Base-by-base conservation (phyloP, 2,113 vertebrate species). In the Heterotilapia buettikoferi region DNA sequence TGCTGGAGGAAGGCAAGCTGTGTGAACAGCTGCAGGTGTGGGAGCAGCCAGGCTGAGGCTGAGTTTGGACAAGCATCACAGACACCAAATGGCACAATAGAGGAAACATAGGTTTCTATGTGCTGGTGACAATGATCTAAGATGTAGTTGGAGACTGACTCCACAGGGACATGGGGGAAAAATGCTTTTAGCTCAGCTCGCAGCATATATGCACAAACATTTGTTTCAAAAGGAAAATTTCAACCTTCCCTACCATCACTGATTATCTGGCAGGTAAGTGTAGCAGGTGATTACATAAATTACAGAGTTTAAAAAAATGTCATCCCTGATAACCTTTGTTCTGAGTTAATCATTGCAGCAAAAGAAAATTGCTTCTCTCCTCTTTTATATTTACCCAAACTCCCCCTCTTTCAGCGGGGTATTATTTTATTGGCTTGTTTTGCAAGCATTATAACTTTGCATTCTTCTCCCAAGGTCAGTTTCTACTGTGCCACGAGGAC, bases 401-500 rank as follows among this genome's bases (percentile, higher is more conserved):
- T 94, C 92, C 86, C 89, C 93, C 90, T 68, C 95, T 96, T 96
- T 96, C 92, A 89, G 91, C n/a, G 52, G 83, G 86, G 83, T 94
- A 96, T 96, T 96, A 94, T 96, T 97, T 97, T 97, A 96, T 96
- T 94, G 94, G 96, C 95, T 96, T 97, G 96, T 97, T 97, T 96
- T 96, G 95, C 95, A 95, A 95, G 93, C 93, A 88, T 96, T 95
- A 95, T 94, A 96, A 96, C 96, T 95, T 96, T 94, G 94, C 91
- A 94, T 96, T 96, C 96, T 96, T 95, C 80, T 95, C 93, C 95
- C 97, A 99, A 99, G 98, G 98, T 99, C 97, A 97, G 79, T 78
- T 93, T 21, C 94, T 95, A 91, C 94, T 93, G 97, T 97, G 96
- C 92, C 97, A 96, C 78, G 86, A 94, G 94, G 95, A 94, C 92